Conservation (phyloP, 2,113 vertebrate genomes). For the Tragelaphus strepsiceros region DNA sequence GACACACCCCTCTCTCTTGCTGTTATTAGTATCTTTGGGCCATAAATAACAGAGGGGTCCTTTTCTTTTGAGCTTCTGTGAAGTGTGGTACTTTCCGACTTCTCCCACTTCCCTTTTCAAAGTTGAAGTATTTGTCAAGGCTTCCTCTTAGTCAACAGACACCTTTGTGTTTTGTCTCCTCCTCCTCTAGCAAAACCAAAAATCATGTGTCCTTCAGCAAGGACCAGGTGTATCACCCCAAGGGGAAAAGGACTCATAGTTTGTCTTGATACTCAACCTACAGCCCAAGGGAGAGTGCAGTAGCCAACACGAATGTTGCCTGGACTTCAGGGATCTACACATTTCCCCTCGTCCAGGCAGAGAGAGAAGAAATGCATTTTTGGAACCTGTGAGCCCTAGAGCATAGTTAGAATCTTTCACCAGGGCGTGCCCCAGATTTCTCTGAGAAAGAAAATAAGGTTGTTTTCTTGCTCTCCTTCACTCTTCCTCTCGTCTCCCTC, state of each 20-base stretch:
- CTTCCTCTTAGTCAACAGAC: neutral
- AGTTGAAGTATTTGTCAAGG: neutral
- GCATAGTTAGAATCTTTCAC: neutral
- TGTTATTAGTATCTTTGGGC: neutral
- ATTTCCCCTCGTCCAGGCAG: neutral
- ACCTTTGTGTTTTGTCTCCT: neutral
- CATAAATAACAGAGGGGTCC: neutral
- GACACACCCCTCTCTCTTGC: too few relatives aligned
- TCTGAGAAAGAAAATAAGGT: neutral
- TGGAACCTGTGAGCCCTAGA: neutral
- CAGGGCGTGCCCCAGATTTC: neutral
- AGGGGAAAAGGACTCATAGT: neutral
- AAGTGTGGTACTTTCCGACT: neutral
- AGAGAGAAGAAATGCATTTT: neutral
- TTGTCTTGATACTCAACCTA: neutral
- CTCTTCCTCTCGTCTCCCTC: neutral
- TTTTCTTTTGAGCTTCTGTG: slow-evolving; percentile 19
- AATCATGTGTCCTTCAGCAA: neutral
- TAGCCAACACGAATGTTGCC: neutral
- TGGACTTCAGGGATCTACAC: too few relatives aligned
- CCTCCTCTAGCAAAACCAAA: neutral
- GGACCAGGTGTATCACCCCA: too few relatives aligned
- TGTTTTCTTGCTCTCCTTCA: neutral
- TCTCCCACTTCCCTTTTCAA: neutral
- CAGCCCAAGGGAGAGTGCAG: neutral